Conservation (phyloP, 2,797 vertebrate species). For the Pipistrellus kuhlii region DNA sequence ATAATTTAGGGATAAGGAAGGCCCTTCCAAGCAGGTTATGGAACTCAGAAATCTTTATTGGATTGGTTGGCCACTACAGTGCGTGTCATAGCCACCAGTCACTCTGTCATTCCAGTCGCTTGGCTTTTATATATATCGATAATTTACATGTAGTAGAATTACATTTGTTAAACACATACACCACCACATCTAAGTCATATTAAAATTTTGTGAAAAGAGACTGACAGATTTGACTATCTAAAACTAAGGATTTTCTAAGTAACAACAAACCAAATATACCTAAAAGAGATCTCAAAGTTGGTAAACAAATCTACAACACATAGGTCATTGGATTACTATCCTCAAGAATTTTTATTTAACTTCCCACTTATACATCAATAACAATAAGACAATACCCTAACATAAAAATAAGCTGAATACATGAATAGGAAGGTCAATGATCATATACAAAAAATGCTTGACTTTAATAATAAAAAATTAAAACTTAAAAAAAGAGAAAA, state of each 20-base stretch:
- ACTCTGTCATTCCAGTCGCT: no score
- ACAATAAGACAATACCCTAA: background rate
- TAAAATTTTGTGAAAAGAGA: constrained; percentile 15
- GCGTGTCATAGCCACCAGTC: no score
- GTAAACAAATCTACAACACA: constrained; percentile 39
- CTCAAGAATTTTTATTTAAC: background rate
- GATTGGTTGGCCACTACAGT: no score
- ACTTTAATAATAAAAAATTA: background rate
- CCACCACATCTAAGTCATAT: background rate
- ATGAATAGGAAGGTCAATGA: background rate
- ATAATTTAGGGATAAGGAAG: constrained; percentile 23
- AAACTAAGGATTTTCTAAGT: background rate
- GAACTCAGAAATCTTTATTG: constrained; percentile 14
- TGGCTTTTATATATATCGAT: background rate
- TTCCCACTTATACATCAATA: background rate
- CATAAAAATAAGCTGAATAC: constrained; percentile 8
- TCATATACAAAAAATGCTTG: background rate
- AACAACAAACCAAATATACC: background rate
- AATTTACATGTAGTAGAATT: background rate
- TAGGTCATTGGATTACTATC: background rate
- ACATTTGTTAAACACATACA: background rate
- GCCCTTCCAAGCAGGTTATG: background rate
- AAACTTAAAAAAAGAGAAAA: background rate
- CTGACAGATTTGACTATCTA: background rate
- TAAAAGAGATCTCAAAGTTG: background rate